Percentiles rank a stretch among this genome's conserved stretches.
phyloP scores from a whole-genome alignment of 2,888 invertebrate genomes.

The Agrenia bidenticulata region DNA sequence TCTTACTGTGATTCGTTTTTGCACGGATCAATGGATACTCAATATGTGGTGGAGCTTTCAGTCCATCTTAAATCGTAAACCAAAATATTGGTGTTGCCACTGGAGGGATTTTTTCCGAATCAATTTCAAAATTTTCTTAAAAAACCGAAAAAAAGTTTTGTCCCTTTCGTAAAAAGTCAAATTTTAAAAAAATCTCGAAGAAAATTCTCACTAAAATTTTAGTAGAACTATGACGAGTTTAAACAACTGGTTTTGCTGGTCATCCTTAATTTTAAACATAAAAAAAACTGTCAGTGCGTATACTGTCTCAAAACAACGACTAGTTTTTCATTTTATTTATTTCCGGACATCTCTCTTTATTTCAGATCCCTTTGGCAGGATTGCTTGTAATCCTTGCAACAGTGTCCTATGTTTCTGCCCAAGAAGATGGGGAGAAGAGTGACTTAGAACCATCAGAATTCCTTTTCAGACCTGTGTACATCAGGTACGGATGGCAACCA shows the following conservation, averaged over 20 bases:
- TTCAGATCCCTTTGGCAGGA: conserved; percentile 46
- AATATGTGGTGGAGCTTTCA: no score
- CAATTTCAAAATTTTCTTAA: background rate
- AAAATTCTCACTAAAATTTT: no score
- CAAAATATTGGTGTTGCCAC: background rate
- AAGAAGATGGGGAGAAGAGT: conserved; percentile 48
- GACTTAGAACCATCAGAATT: conserved; percentile 52
- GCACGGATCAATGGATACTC: background rate
- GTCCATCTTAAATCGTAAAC: background rate
- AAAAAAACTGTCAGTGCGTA: background rate
- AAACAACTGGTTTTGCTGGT: background rate
- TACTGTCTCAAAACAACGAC: background rate
- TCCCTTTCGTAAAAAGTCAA: no score
- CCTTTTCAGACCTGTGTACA: conserved; percentile 53
- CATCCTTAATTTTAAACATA: background rate
- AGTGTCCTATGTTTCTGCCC: conserved; percentile 42
- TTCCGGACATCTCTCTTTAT: background rate
- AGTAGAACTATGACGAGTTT: no score
- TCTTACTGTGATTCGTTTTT: background rate
- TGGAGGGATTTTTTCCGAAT: background rate
- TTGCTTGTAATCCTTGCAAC: conserved; percentile 46
- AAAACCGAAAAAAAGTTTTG: no score
- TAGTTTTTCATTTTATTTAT: background rate
- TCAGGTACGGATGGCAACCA: conserved; percentile 53
- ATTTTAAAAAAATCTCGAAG: no score